Base-by-base conservation (phyloP, 2,113 vertebrate species). In the Australoheros scitulus region DNA sequence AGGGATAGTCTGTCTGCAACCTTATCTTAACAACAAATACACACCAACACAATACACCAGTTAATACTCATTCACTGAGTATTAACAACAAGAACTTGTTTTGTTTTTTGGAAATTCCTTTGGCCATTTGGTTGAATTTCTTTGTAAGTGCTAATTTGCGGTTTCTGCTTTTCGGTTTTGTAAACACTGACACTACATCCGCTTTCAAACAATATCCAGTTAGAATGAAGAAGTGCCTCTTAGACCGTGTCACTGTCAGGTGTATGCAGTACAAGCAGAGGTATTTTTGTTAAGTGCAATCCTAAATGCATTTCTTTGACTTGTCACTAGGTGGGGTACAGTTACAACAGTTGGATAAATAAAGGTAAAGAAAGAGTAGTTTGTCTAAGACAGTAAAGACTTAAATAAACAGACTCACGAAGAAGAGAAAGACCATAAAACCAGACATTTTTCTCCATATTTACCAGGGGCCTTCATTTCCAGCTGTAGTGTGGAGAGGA, bases 381-480 rank as follows among this genome's bases (percentile, higher is more conserved):
- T 17, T 61, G 24, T 78, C 13, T 7, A 43, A 26, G 24, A 57
- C 14, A 26, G 43, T 24, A 22, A 24, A 55, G 9, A 56, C 60
- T 10, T 4, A 41, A 3, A 79, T 7, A 2, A n/a, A 52, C 47
- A 72, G 47, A n/a, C 68, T 34, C 11, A 52, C 1, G 14, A 20
- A 52, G 17, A 63, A 20, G 17, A 18, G 11, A 59, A 8, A 55
- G 3, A 26, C n/a, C 11, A 10, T 43, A 10, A 26, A 59, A 32
- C 6, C 52, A 36, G 41, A 60, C 29, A 11, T 11, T 5, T 5
- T 13, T 29, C 29, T 57, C 3, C 8, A 17, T 52, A 57, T 50
- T 82, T 91, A 99, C 98, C 98, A 34, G 98, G 98, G 2, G 97
- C 97, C 88, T 95, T 97, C 77, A 97, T 94, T 88, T 99, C 98